Evolutionary conservation across 53 echinoderm and acorn worm species (phyloP).

Genomic region (Zoroaster sp.): DNA sequence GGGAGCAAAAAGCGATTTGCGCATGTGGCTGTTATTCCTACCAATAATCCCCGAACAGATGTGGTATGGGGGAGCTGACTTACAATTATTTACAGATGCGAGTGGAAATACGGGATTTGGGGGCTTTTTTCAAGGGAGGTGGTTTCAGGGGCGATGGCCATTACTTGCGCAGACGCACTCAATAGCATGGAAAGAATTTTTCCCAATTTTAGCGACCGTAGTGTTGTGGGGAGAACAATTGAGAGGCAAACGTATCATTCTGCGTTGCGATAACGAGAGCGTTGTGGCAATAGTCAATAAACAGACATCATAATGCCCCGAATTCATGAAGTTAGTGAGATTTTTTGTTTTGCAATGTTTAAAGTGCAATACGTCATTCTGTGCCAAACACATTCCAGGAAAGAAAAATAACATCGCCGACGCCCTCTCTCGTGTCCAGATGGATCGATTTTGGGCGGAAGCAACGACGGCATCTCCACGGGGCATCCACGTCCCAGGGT

Average conservation of each 20-base stretch:
- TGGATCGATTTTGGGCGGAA: conserved; percentile 43
- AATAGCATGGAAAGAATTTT: too few relatives aligned
- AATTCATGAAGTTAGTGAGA: conserved; percentile 47
- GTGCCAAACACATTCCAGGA: conserved; percentile 18
- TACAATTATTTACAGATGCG: too few relatives aligned
- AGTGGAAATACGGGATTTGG: too few relatives aligned
- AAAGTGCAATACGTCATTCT: conserved; percentile 8
- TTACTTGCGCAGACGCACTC: too few relatives aligned
- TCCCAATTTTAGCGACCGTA: conserved; percentile 41
- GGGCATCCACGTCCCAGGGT: background rate
- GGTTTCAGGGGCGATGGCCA: too few relatives aligned
- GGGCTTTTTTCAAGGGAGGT: too few relatives aligned
- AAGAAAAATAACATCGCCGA: conserved; percentile 46
- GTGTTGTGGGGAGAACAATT: conserved; percentile 34
- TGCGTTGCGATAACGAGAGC: conserved; percentile 47
- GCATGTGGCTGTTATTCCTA: too few relatives aligned
- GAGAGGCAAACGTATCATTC: conserved; percentile 31
- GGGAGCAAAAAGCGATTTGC: too few relatives aligned
- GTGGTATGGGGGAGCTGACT: too few relatives aligned
- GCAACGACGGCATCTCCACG: conserved; percentile 23
- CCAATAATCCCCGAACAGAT: too few relatives aligned
- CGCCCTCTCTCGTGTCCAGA: conserved; percentile 46
- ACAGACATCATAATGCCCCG: conserved; percentile 34
- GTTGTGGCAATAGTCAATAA: conserved; percentile 44
- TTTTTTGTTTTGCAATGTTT: conserved; percentile 53